Evolutionary conservation across 2,888 invertebrate species (phyloP).

Genomic region (Cryptophagus acutangulus): DNA sequence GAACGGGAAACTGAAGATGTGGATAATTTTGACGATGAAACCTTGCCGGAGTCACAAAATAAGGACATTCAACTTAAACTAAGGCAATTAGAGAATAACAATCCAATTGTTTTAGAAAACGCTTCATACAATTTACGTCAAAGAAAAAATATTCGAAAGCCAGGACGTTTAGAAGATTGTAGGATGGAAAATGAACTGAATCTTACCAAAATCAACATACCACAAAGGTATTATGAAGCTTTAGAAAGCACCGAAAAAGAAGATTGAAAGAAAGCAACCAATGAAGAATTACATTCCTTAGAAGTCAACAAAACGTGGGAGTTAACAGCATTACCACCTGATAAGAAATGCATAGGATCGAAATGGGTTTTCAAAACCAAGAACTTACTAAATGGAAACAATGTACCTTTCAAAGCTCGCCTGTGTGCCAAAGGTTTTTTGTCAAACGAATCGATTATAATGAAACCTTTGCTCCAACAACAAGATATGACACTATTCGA

Average conservation of each 20-base stretch:
- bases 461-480: constrained; percentile 25
- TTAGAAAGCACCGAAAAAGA: not conserved
- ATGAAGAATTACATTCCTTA: not conserved
- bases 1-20: too few relatives aligned
- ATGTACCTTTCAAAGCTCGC: constrained; percentile 6
- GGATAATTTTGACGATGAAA: too few relatives aligned
- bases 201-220: too few relatives aligned
- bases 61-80: too few relatives aligned
- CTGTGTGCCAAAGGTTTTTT: constrained; percentile 15
- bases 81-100: too few relatives aligned
- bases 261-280: constrained; percentile 2
- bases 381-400: not conserved
- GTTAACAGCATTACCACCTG: not conserved
- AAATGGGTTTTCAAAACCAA: constrained; percentile 1
- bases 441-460: constrained; percentile 22
- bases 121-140: too few relatives aligned
- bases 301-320: constrained; percentile 3
- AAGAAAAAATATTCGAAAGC: too few relatives aligned
- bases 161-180: too few relatives aligned
- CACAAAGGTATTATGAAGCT: constrained; percentile 1
- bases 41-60: too few relatives aligned
- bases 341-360: not conserved
- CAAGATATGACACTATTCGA: constrained; percentile 20
- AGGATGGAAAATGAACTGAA: too few relatives aligned
- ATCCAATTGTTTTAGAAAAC: too few relatives aligned